These are phyloP conservation scores for Agrilus biguttatus DNA, from an alignment of 2,888 invertebrate species.

Conservation along the genomic window DNA sequence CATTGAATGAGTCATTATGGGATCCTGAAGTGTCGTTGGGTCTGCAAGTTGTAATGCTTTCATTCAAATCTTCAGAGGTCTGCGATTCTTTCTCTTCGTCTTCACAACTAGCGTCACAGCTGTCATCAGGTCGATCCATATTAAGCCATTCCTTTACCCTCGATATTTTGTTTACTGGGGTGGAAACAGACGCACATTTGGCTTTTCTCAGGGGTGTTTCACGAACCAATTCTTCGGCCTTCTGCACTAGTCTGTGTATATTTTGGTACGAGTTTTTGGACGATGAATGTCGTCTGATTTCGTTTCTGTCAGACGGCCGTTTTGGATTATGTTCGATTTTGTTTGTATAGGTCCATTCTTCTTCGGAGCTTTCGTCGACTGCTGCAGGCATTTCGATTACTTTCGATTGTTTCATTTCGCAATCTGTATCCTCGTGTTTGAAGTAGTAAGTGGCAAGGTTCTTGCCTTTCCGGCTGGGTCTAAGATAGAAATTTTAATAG, in stretches of 20 bases:
- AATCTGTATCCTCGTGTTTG: conserved; percentile 75
- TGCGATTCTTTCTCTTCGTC: conserved; percentile 67
- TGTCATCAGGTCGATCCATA: conserved; percentile 50
- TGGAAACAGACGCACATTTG: conserved; percentile 29
- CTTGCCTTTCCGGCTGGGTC: conserved; percentile 64
- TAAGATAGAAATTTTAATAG: conserved; percentile 9
- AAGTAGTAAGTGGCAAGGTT: conserved; percentile 77
- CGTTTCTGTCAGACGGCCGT: conserved; percentile 12
- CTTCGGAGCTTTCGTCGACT: conserved; percentile 45
- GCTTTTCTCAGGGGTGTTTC: conserved; percentile 26
- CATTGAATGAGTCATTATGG: conserved; percentile 1
- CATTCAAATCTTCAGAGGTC: conserved; percentile 63
- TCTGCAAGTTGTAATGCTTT: conserved; percentile 55
- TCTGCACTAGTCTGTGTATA: conserved; percentile 61
- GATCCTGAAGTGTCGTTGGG: conserved; percentile 22
- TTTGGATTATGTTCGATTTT: conserved; percentile 24
- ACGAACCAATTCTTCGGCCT: conserved; percentile 67
- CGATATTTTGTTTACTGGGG: conserved; percentile 40
- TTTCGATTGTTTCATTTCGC: conserved; percentile 41
- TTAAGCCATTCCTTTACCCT: conserved; percentile 58
- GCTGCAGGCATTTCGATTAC: conserved; percentile 33
- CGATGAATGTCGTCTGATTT: conserved; percentile 10
- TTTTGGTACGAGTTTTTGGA: conserved; percentile 34
- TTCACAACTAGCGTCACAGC: conserved; percentile 82
- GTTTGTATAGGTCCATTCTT: conserved; percentile 55